A percentile compares a stretch with the other conserved stretches of the same genome.
These are phyloP conservation scores for Conger conger DNA, from an alignment of 2,113 vertebrate genomes.

Conservation along the genomic window DNA sequence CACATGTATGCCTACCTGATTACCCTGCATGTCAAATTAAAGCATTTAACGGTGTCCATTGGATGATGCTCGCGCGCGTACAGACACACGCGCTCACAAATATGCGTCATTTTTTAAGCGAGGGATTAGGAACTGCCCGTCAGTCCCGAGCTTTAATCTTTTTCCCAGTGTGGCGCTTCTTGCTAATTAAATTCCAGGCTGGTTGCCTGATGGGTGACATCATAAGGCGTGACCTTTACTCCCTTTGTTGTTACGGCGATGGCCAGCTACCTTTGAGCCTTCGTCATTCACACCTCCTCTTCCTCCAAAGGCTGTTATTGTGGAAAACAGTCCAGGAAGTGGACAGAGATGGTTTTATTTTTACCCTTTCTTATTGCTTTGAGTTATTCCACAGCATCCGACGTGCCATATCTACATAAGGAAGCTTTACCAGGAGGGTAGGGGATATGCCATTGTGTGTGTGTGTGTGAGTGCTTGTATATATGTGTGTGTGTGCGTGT, in stretches of 20 bases:
- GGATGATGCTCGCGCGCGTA: background rate
- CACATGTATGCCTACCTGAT: background rate
- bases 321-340: background rate
- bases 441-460: too few relatives aligned
- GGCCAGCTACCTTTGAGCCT: background rate
- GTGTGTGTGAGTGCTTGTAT: too few relatives aligned
- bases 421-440: too few relatives aligned
- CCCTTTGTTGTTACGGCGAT: conserved; percentile 12
- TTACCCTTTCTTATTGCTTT: background rate
- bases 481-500: too few relatives aligned
- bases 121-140: conserved; percentile 32
- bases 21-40: background rate
- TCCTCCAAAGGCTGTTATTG: background rate
- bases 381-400: background rate
- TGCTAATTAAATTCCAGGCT: conserved; percentile 38
- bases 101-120: conserved; percentile 23
- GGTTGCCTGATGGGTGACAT: conserved; percentile 36
- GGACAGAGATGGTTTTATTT: background rate
- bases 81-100: background rate
- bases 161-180: conserved; percentile 36
- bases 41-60: background rate
- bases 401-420: background rate
- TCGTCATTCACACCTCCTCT: background rate
- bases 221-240: conserved; percentile 32
- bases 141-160: conserved; percentile 11